phyloP scores from a whole-genome alignment of 2,797 vertebrate species.

The Spinibarbus caldwelli region DNA sequence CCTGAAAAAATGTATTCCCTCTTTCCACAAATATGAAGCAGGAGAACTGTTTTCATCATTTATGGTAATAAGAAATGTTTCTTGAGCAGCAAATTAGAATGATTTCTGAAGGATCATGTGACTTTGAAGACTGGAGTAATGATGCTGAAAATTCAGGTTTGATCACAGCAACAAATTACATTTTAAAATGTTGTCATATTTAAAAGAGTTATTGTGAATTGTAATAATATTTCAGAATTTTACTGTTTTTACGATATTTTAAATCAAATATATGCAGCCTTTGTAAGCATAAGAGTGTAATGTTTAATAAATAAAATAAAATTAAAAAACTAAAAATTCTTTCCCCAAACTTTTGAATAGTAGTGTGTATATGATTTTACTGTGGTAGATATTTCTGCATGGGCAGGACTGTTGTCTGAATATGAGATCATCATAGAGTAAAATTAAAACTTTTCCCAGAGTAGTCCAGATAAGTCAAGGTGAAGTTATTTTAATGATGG shows the following conservation, averaged over 20 bases:
- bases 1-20: not conserved
- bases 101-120: not conserved
- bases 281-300: not conserved
- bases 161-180: not conserved
- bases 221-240: not conserved
- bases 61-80: not conserved
- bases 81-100: not conserved
- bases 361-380: not conserved
- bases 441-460: not conserved
- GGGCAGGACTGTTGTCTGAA: not conserved
- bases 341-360: not conserved
- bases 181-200: not conserved
- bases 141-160: not conserved
- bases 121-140: not conserved
- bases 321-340: not conserved
- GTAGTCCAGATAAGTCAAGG: not conserved
- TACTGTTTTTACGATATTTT: not conserved
- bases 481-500: not conserved
- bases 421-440: not conserved
- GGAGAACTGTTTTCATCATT: not conserved
- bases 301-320: not conserved
- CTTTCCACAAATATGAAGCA: not conserved
- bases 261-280: not conserved
- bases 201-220: not conserved
- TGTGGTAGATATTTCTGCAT: not conserved